A percentile compares a stretch with the other conserved stretches of the same genome.
Conservation (phyloP, 1,140 invertebrate species). For the Magallana ariakensis region DNA sequence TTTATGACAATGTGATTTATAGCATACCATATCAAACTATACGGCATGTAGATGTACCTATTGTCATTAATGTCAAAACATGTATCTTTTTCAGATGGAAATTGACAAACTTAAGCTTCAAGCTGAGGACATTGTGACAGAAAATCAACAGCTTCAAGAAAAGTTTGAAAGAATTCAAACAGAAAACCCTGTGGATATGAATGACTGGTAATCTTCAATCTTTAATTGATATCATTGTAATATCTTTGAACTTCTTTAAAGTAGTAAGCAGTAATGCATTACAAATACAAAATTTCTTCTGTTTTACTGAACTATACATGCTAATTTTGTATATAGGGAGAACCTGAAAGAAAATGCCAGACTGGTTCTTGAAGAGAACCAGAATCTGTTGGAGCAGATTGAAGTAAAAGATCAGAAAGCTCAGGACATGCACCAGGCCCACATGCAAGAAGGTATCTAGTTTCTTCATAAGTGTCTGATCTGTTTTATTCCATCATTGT, state of each 20-base stretch:
- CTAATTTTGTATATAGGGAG: conserved; percentile 63
- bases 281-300: background rate
- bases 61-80: background rate
- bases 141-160: conserved; percentile 73
- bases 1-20: background rate
- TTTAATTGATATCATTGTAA: background rate
- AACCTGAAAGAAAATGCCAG: conserved; percentile 77
- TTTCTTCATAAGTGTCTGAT: too few species aligned
- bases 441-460: conserved; percentile 71
- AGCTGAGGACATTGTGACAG: conserved; percentile 72
- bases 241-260: background rate
- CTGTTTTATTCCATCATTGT: too few species aligned
- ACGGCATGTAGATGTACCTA: background rate
- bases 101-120: conserved; percentile 65
- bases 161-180: conserved; percentile 63
- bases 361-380: conserved; percentile 78
- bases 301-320: background rate
- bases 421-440: conserved; percentile 73
- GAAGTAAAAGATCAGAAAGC: conserved; percentile 74
- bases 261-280: background rate
- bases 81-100: conserved; percentile 63
- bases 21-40: background rate
- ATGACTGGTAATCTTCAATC: conserved; percentile 71
- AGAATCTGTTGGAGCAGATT: conserved; percentile 76
- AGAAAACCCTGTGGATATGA: conserved; percentile 64